Evolutionary conservation across 2,113 vertebrate genomes (phyloP).

Genomic region (Telmatochromis sp.): DNA sequence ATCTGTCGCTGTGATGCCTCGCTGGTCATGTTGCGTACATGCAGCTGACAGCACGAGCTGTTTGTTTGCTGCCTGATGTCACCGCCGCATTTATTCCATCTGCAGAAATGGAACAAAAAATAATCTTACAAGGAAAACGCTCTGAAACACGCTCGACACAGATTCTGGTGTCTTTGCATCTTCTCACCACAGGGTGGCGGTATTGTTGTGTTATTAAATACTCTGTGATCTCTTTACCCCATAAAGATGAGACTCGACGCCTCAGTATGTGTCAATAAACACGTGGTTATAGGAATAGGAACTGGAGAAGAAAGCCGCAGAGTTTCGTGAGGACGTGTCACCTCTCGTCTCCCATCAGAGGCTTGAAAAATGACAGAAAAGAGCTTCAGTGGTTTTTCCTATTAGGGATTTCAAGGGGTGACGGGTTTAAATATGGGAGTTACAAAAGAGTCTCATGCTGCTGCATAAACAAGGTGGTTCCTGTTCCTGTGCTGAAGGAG

Average conservation of each 20-base stretch:
- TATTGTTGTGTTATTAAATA: not conserved
- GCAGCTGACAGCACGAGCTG: not conserved
- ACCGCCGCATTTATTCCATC: fast-evolving
- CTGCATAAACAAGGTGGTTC: not conserved
- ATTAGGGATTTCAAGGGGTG: not conserved
- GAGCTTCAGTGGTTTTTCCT: not conserved
- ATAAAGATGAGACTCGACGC: not conserved
- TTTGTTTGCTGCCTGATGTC: not conserved
- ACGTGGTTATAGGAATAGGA: not conserved
- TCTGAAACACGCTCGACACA: not conserved
- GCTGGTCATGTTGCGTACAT: not conserved
- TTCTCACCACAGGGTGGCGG: slow-evolving; percentile 25
- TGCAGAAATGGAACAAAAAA: not conserved
- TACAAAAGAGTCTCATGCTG: too few species aligned
- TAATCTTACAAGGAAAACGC: not conserved
- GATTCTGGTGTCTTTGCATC: not conserved
- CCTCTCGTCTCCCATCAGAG: not conserved
- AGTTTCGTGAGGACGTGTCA: not conserved
- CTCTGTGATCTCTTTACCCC: not conserved
- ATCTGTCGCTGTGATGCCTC: not conserved
- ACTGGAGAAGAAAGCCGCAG: fast-evolving
- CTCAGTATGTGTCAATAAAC: not conserved
- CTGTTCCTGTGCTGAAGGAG: not conserved
- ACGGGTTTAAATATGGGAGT: not conserved
- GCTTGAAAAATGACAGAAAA: not conserved